Conservation (phyloP, 2,888 invertebrate genomes). For the Volucella inflata region DNA sequence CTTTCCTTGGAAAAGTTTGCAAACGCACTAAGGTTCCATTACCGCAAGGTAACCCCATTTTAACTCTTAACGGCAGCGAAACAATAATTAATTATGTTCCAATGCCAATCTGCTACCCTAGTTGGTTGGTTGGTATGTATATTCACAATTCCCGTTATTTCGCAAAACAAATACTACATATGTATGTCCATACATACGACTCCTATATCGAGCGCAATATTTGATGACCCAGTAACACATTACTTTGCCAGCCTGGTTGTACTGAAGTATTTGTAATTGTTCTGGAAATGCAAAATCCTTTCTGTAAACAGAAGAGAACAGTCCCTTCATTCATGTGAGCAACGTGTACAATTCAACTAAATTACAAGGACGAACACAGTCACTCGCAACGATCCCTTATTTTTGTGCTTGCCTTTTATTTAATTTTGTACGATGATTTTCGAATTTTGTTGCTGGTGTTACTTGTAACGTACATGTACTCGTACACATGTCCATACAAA, state of each 20-base stretch:
- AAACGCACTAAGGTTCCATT: slow-evolving; percentile 44
- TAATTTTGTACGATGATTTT: slow-evolving; percentile 41
- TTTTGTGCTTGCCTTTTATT: slow-evolving; percentile 46
- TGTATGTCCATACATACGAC: not conserved
- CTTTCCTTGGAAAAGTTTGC: not conserved
- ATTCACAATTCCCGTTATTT: slow-evolving; percentile 11
- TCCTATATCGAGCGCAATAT: slow-evolving; percentile 26
- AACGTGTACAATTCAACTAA: slow-evolving; percentile 64
- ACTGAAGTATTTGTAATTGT: slow-evolving; percentile 11
- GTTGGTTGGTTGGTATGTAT: slow-evolving; percentile 32
- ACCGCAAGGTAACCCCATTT: slow-evolving; percentile 59
- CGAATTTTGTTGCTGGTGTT: not conserved
- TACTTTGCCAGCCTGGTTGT: slow-evolving; percentile 32
- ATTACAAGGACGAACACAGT: slow-evolving; percentile 62
- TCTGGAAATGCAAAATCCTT: slow-evolving; percentile 43
- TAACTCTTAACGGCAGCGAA: slow-evolving; percentile 49
- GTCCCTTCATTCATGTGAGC: slow-evolving; percentile 43
- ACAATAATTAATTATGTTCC: slow-evolving; percentile 72
- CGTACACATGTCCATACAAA: not conserved
- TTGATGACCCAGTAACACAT: slow-evolving; percentile 67
- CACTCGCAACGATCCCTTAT: slow-evolving; percentile 38
- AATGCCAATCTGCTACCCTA: slow-evolving; percentile 27
- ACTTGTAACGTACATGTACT: not conserved
- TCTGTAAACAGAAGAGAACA: slow-evolving; percentile 25
- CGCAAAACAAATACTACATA: slow-evolving; percentile 10